phyloP scores from a whole-genome alignment of 1,140 invertebrate species.

The Pogonomyrmex californicus region DNA sequence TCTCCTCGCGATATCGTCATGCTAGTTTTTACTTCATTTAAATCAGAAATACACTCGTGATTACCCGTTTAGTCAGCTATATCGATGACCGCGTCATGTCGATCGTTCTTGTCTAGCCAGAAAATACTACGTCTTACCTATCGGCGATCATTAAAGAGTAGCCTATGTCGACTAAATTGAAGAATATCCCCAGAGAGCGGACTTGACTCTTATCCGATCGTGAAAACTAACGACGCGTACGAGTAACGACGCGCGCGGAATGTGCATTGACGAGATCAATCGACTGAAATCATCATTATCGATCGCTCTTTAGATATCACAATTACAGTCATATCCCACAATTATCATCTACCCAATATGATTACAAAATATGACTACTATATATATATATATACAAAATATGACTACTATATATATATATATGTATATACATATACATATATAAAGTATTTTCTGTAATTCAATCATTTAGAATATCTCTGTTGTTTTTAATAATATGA shows the following conservation, averaged over 20 bases:
- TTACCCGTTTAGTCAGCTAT: slow-evolving; percentile 16
- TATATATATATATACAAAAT: background rate
- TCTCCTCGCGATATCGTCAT: background rate
- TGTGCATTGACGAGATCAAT: slow-evolving; percentile 38
- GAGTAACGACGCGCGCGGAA: background rate
- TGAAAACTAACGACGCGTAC: slow-evolving; percentile 41
- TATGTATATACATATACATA: too few species aligned
- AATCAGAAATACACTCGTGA: slow-evolving; percentile 7
- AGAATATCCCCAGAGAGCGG: slow-evolving; percentile 35
- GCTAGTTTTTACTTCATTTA: background rate
- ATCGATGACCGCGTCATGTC: slow-evolving; percentile 13
- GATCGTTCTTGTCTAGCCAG: background rate
- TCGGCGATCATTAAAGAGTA: slow-evolving; percentile 53
- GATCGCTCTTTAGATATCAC: slow-evolving; percentile 10
- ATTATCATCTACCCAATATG: background rate
- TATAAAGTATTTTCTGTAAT: too few species aligned
- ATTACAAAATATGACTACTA: background rate
- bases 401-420: too few species aligned
- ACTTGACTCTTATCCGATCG: slow-evolving; percentile 45
- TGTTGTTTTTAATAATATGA: too few species aligned
- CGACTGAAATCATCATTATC: slow-evolving; percentile 10
- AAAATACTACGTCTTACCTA: slow-evolving; percentile 25
- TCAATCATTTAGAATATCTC: too few species aligned
- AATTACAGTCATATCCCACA: slow-evolving; percentile 15
- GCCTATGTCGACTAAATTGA: slow-evolving; percentile 50